Conservation (phyloP, 2,888 invertebrate genomes). For the Caenorhabditis imperialis region DNA sequence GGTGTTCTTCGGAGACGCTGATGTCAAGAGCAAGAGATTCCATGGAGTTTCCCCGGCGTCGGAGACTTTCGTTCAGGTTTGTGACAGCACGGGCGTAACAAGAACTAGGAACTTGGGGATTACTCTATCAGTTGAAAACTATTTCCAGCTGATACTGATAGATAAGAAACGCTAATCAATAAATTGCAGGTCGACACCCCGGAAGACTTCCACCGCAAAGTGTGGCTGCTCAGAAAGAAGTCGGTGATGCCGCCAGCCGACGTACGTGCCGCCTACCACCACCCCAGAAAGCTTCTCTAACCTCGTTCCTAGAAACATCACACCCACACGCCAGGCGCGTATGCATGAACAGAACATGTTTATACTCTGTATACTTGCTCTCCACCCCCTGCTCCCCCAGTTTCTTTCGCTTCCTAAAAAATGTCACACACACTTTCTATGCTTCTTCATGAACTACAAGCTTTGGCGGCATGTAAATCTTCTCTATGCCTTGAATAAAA, state of each 20-base stretch:
- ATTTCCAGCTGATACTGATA: not conserved
- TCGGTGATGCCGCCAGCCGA: conserved; percentile 3
- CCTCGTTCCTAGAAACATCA: not conserved
- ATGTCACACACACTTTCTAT: too few species aligned
- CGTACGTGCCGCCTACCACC: conserved; percentile 36
- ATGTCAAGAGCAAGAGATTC: conserved; percentile 48
- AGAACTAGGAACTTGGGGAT: not conserved
- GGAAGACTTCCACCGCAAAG: conserved; percentile 22
- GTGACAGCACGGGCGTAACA: too few species aligned
- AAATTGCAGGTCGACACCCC: conserved; percentile 30
- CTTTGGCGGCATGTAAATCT: too few species aligned
- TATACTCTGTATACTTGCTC: not conserved
- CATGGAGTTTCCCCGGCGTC: conserved; percentile 54
- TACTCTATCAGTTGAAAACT: not conserved
- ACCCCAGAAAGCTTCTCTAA: conserved; percentile 36
- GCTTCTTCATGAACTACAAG: too few species aligned
- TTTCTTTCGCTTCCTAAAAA: too few species aligned
- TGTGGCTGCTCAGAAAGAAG: conserved; percentile 51
- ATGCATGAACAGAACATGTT: not conserved
- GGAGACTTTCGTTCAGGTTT: conserved; percentile 41
- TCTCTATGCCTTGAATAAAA: too few species aligned
- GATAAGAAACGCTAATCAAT: not conserved
- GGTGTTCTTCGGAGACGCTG: conserved; percentile 60
- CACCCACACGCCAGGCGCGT: not conserved
- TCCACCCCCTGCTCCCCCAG: too few species aligned